phyloP scores from a whole-genome alignment of 2,797 vertebrate genomes.

The Smutsia temminckii region DNA sequence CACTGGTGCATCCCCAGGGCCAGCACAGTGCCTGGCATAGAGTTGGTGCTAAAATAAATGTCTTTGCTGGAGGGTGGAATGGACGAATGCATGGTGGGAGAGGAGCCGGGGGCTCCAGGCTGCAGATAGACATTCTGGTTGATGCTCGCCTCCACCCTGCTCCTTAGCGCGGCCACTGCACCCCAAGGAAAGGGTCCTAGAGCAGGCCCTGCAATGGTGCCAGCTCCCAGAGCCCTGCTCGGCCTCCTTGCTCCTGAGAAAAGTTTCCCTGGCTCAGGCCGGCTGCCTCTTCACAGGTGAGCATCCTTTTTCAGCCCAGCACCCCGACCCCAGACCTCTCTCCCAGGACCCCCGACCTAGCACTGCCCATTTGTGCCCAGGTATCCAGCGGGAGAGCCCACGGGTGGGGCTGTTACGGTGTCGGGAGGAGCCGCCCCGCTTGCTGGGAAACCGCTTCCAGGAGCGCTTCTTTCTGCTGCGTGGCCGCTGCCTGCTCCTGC shows the following conservation, averaged over 20 bases:
- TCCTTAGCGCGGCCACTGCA: slow-evolving; percentile 93
- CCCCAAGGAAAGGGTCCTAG: slow-evolving; percentile 96
- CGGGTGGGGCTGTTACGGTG: slow-evolving; percentile 93
- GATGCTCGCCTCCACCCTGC: neutral
- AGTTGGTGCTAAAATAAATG: neutral
- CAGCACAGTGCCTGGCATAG: neutral
- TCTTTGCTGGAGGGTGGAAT: neutral
- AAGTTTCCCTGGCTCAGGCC: slow-evolving; percentile 90
- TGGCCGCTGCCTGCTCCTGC: slow-evolving; percentile 91
- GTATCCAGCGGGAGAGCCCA: slow-evolving; percentile 90
- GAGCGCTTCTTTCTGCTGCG: slow-evolving; percentile 94
- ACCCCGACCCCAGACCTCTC: neutral
- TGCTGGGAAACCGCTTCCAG: slow-evolving; percentile 95
- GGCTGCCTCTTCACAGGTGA: slow-evolving; percentile 94
- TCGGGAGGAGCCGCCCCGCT: slow-evolving; percentile 93
- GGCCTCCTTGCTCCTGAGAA: slow-evolving; percentile 94
- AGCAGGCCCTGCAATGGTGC: slow-evolving; percentile 97
- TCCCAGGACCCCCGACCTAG: neutral
- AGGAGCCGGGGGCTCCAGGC: neutral
- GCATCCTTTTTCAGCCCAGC: neutral
- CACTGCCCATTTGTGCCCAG: slow-evolving; percentile 79
- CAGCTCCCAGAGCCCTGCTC: slow-evolving; percentile 94
- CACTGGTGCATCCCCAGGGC: neutral
- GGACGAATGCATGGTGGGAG: neutral
- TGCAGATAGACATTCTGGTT: neutral